Evolutionary conservation across 2,113 vertebrate species (phyloP).

Genomic region (Lepisosteus oculatus): DNA sequence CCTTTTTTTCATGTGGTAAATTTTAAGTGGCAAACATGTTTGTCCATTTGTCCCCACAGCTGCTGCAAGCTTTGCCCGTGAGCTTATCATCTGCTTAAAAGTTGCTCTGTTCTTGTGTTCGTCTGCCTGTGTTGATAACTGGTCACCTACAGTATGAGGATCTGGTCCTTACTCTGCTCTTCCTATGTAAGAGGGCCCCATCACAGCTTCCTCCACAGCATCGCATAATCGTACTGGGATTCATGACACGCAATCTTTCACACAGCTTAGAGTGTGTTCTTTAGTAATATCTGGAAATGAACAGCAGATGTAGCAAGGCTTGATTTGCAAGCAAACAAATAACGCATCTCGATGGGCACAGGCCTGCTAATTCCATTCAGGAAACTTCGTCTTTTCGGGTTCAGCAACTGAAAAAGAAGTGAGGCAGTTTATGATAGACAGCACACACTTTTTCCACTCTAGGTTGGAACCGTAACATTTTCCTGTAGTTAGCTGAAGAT

Average conservation of each 20-base stretch:
- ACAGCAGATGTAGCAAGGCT: conserved; percentile 56
- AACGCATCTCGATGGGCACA: neutral
- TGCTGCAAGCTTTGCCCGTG: conserved; percentile 54
- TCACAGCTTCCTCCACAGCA: conserved; percentile 52
- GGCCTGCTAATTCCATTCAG: neutral
- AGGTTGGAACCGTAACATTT: no score
- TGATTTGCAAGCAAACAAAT: conserved; percentile 34
- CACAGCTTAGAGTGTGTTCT: conserved; percentile 53
- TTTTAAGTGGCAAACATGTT: conserved; percentile 66
- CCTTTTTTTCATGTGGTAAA: conserved; percentile 31
- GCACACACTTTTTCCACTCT: no score
- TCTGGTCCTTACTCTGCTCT: conserved; percentile 47
- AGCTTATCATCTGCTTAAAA: conserved; percentile 74
- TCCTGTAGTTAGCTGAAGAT: no score
- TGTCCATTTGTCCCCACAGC: conserved; percentile 62
- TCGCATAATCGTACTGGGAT: conserved; percentile 58
- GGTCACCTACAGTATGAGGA: conserved; percentile 61
- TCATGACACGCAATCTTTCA: conserved; percentile 57
- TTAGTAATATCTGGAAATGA: conserved; percentile 53
- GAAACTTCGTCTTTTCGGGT: neutral
- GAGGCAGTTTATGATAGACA: no score
- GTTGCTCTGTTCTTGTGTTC: conserved; percentile 68
- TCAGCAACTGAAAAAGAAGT: no score
- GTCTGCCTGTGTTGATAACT: conserved; percentile 69
- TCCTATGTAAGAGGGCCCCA: conserved; percentile 51